Evolutionary conservation across 2,113 vertebrate species (phyloP), one percentile per base, ranked within the genome.

Genomic region (Azemiops feae): DNA sequence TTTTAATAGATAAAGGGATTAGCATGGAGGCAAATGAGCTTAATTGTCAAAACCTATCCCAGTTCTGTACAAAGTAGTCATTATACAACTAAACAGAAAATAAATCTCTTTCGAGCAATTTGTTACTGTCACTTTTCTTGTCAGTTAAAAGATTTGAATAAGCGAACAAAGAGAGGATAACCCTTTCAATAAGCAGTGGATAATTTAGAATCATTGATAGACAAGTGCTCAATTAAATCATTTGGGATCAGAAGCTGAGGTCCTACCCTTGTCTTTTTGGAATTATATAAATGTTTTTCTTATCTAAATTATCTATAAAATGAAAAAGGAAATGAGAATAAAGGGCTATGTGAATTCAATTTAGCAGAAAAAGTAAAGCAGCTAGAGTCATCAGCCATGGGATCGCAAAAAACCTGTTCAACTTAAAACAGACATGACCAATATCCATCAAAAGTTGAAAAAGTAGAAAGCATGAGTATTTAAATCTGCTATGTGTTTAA

Each of bases 1-100:
- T 30, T 69, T 91, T 81, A 91, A 88, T 50, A 81, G 52, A 81
- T 91, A 88, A 88, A 91, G n/a, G 52, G 92, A 87, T 93, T 91
- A 89, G 60, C 43, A 81, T n/a, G 12, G 52, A 81, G 27, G 52
- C 54, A 91, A 50, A 39, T 93, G 52, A 58, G 34, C 55, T 88
- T 81, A 45, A 64, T 25, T 30, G 22, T 85, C 27, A 93, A 20
- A 58, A 60, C 7, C n/a, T 58, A 58, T 57, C 50, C 39, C 81
- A 52, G 47, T 85, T 50, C 7, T 85, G 20, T 52, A 14, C 50
- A 88, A 91, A 64, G 43, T 20, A 52, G 25, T 30, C 18, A 85
- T 64, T 50, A 27, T 52, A 39, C 39, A 74, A 50, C n/a, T 53
- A 88, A 93, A 91, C 12, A 81, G 52, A 54, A 87, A 93, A 93